Conservation (phyloP, 1,140 invertebrate species). For the Lepidurus packardi region DNA sequence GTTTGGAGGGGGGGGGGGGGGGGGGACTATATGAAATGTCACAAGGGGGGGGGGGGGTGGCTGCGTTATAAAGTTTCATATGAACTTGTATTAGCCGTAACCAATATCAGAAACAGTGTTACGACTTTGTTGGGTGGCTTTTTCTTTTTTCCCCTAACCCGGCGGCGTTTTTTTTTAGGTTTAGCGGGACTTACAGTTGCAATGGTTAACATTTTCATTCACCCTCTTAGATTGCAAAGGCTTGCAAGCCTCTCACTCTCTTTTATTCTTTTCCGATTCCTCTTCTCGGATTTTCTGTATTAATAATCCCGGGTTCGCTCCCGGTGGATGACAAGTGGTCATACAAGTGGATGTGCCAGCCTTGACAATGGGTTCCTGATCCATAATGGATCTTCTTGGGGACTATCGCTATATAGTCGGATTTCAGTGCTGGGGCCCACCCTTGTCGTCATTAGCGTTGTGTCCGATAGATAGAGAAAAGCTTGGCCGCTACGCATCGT, state of each 20-base stretch:
- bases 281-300: background rate
- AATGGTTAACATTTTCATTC: conserved; percentile 15
- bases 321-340: conserved; percentile 11
- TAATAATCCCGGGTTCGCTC: background rate
- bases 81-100: conserved; percentile 12
- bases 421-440: background rate
- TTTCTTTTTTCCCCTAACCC: background rate
- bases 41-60: background rate
- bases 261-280: background rate
- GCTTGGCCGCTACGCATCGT: conserved; percentile 7
- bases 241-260: background rate
- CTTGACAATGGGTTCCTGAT: background rate
- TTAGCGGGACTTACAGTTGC: background rate
- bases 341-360: background rate
- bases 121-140: background rate
- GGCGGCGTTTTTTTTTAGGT: background rate
- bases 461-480: conserved; percentile 5
- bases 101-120: background rate
- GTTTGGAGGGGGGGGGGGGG: background rate
- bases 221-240: background rate
- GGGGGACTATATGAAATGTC: background rate
- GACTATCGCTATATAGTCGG: background rate
- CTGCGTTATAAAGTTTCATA: background rate
- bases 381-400: background rate
- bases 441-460: conserved; percentile 11